These are phyloP conservation scores for Cetoscarus ocellatus DNA, from an alignment of 2,797 vertebrate species.

Conservation along the genomic window DNA sequence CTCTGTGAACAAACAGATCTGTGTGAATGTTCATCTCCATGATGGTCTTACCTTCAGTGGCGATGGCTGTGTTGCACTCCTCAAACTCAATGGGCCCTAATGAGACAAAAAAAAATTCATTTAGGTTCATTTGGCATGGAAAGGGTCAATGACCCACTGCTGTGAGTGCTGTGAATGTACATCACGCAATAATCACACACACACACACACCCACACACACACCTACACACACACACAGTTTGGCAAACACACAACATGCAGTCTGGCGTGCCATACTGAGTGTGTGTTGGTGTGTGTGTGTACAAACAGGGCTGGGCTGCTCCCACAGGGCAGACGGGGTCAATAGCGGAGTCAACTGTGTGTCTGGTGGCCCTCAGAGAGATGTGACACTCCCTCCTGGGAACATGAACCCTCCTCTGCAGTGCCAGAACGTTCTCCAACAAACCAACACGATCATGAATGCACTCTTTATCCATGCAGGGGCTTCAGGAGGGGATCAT, in stretches of 20 bases:
- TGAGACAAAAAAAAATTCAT: constrained; percentile 64
- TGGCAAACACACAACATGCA: constrained; percentile 43
- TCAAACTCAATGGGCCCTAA: constrained; percentile 97
- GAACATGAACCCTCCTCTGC: constrained; percentile 35
- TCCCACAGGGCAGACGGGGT: constrained; percentile 78
- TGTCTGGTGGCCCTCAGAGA: constrained; percentile 74
- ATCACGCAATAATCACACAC: constrained; percentile 73
- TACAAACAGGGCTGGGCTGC: constrained; percentile 53
- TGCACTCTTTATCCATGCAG: not conserved
- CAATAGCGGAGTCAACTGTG: constrained; percentile 75
- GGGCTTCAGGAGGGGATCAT: not conserved
- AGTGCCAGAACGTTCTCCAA: constrained; percentile 1
- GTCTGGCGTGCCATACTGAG: constrained; percentile 56
- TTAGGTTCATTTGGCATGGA: constrained; percentile 68
- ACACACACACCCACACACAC: constrained; percentile 40
- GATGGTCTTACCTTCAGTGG: constrained; percentile 89
- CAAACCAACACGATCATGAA: constrained; percentile 3
- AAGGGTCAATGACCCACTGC: constrained; percentile 63
- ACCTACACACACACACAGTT: constrained; percentile 33
- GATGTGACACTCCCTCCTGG: constrained; percentile 51
- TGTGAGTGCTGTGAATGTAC: constrained; percentile 66
- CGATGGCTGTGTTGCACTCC: constrained; percentile 93
- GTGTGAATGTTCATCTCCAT: not conserved
- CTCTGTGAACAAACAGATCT: no score
- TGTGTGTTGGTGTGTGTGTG: constrained; percentile 20